Percentiles rank a stretch among this genome's conserved stretches.
phyloP scores from a whole-genome alignment of 2,888 invertebrate species.

The Agonopterix subpropinquella region DNA sequence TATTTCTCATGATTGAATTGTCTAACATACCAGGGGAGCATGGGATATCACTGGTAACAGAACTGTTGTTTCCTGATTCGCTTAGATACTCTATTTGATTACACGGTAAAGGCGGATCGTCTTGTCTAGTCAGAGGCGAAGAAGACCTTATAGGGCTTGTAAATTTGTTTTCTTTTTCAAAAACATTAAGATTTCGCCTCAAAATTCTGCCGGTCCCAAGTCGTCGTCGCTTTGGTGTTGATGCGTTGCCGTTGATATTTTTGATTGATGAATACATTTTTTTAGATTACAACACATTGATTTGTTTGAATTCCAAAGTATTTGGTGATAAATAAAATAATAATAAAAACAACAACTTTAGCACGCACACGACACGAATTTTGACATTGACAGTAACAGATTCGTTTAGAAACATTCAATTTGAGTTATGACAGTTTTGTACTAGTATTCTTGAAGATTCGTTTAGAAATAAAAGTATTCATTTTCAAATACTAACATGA shows the following conservation, averaged over 20 bases:
- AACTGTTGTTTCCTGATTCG: slow-evolving; percentile 42
- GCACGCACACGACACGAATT: no score
- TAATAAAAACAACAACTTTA: no score
- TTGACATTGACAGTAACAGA: no score
- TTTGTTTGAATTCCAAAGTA: no score
- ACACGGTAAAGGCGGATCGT: slow-evolving; percentile 58
- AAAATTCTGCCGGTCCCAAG: slow-evolving; percentile 39
- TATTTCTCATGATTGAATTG: slow-evolving; percentile 23
- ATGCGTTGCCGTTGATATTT: slow-evolving; percentile 24
- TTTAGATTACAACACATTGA: not conserved
- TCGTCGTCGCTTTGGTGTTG: slow-evolving; percentile 57
- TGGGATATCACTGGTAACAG: slow-evolving; percentile 32
- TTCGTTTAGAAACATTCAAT: no score
- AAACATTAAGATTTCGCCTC: slow-evolving; percentile 11
- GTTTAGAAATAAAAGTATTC: no score
- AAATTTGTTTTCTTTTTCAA: not conserved
- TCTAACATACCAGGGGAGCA: slow-evolving; percentile 41
- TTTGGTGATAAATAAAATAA: no score
- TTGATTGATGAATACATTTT: slow-evolving; percentile 27
- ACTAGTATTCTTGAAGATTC: no score
- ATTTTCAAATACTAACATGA: no score
- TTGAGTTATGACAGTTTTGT: no score
- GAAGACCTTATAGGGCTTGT: not conserved
- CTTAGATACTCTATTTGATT: slow-evolving; percentile 61
- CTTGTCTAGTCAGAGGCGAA: slow-evolving; percentile 27